These are phyloP conservation scores for Archocentrus centrarchus DNA, from an alignment of 2,113 vertebrate species.

Conservation along the genomic window DNA sequence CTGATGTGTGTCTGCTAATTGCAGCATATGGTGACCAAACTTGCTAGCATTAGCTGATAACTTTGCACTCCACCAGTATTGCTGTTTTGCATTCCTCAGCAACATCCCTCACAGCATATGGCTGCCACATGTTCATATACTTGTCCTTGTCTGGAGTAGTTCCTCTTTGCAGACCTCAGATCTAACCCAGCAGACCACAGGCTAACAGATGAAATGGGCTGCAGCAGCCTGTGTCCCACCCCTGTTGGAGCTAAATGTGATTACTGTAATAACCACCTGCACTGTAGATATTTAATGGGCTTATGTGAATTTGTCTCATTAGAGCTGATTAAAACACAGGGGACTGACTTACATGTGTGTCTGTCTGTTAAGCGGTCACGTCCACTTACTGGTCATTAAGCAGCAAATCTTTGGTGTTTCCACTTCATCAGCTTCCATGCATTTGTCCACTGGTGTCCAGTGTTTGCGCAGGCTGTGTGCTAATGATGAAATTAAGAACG, in stretches of 20 bases:
- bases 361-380: conserved; percentile 2
- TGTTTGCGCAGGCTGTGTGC: background rate
- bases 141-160: conserved; percentile 12
- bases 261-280: conserved; percentile 62
- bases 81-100: background rate
- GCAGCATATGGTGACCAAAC: background rate
- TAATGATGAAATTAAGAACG: background rate
- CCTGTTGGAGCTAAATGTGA: conserved; percentile 53
- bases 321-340: conserved; percentile 54
- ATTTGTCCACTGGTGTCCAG: background rate
- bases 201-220: conserved; percentile 21
- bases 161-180: conserved; percentile 19
- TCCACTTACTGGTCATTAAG: conserved; percentile 27
- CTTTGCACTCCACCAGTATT: background rate
- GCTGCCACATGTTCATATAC: conserved; percentile 35
- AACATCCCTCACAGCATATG: conserved; percentile 29
- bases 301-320: conserved; percentile 59
- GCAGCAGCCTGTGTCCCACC: background rate
- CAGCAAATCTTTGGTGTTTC: background rate
- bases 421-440: background rate
- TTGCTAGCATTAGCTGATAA: no score
- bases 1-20: background rate
- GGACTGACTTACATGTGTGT: conserved; percentile 17
- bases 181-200: background rate
- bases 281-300: conserved; percentile 50